Conservation (phyloP, 2,888 invertebrate genomes). For the Tetanocera ferruginea region DNA sequence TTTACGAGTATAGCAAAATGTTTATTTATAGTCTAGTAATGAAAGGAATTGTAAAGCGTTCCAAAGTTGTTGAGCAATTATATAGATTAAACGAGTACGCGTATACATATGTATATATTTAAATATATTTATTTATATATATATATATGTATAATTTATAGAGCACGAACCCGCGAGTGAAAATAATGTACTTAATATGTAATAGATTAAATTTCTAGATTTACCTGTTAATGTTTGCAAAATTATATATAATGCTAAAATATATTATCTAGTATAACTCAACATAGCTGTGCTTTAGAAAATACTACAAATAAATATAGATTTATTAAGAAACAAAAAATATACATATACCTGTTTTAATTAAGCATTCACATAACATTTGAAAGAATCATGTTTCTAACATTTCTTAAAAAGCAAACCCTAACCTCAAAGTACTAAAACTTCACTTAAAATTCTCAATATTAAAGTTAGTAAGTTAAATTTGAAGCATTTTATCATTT, state of each 20-base stretch:
- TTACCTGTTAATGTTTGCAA: background rate
- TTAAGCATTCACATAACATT: too few relatives aligned
- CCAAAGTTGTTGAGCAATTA: slow-evolving; percentile 2
- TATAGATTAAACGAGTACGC: background rate
- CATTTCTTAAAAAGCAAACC: too few relatives aligned
- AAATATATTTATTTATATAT: background rate
- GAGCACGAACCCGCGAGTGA: slow-evolving; percentile 7
- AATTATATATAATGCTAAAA: background rate
- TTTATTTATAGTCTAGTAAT: slow-evolving; percentile 17
- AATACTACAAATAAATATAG: background rate
- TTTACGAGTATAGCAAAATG: background rate
- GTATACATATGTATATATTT: background rate
- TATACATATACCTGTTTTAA: too few relatives aligned
- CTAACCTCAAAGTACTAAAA: too few relatives aligned
- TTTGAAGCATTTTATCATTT: too few relatives aligned
- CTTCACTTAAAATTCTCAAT: too few relatives aligned
- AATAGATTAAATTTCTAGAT: background rate
- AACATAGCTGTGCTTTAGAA: slow-evolving; percentile 28
- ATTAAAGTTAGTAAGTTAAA: too few relatives aligned
- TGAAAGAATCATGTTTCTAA: too few relatives aligned
- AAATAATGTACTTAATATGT: slow-evolving; percentile 14
- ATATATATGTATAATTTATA: background rate
- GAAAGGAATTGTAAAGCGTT: slow-evolving; percentile 25
- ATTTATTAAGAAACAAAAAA: too few relatives aligned
- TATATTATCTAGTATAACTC: background rate